Conservation (phyloP, 2,113 vertebrate genomes). For the Macrotis lagotis region DNA sequence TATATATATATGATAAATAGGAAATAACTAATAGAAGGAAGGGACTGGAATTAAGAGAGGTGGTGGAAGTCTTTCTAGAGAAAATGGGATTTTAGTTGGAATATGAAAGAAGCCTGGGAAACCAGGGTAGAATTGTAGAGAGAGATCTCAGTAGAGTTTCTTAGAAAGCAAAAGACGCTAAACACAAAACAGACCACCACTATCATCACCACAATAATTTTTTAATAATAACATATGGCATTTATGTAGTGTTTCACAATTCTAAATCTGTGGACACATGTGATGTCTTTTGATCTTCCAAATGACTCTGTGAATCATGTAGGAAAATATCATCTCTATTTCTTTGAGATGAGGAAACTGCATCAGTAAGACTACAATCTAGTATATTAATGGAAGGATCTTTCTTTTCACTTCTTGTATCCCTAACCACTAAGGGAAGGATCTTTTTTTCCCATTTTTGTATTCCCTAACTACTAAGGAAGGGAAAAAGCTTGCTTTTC, state of each 20-base stretch:
- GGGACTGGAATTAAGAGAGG: neutral
- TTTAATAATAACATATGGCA: too few relatives aligned
- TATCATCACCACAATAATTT: neutral
- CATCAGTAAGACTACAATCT: neutral
- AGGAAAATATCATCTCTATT: neutral
- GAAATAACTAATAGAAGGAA: neutral
- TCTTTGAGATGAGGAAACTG: neutral
- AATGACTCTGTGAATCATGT: neutral
- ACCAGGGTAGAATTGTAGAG: neutral
- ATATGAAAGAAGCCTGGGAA: neutral
- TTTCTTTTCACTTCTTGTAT: neutral
- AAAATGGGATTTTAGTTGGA: neutral
- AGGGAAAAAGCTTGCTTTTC: neutral
- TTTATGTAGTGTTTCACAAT: too few relatives aligned
- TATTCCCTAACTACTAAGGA: too few relatives aligned
- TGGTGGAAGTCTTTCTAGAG: neutral
- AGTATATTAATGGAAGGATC: neutral
- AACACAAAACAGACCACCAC: neutral
- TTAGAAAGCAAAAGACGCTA: neutral
- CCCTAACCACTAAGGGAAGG: too few relatives aligned
- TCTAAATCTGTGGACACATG: too few relatives aligned
- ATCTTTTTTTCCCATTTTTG: too few relatives aligned
- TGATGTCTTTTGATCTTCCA: neutral
- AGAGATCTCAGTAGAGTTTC: neutral
- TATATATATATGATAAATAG: neutral